A percentile compares a stretch with the other conserved stretches of the same genome.
phyloP scores from a whole-genome alignment of 2,888 invertebrate genomes.

The Embidobia sp. region DNA sequence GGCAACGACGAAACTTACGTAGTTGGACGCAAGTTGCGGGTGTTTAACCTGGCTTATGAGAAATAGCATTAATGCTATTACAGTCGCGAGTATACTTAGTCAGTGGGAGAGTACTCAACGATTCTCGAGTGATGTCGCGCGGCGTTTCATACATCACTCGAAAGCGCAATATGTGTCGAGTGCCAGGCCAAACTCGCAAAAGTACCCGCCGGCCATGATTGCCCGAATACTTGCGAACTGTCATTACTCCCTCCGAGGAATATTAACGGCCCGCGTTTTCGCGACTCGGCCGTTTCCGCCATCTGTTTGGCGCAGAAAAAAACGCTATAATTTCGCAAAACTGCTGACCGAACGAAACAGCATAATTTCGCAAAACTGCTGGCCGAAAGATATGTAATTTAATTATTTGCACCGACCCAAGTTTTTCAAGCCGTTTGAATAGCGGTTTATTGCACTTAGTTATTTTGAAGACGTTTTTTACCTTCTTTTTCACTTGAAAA shows the following conservation, averaged over 20 bases:
- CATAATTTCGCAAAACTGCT: too few species aligned
- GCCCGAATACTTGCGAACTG: conserved; percentile 34
- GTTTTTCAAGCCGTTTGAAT: too few species aligned
- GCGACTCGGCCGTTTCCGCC: too few species aligned
- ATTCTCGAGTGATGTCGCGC: conserved; percentile 15
- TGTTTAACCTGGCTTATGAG: conserved; percentile 54
- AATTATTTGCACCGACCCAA: too few species aligned
- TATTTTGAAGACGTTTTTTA: too few species aligned
- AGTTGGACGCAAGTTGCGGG: conserved; percentile 35
- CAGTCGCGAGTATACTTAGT: conserved; percentile 4
- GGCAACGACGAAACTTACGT: conserved; percentile 37
- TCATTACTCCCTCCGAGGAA: conserved; percentile 19
- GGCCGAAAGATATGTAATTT: too few species aligned
- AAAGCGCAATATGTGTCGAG: conserved; percentile 41
- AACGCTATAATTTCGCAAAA: too few species aligned
- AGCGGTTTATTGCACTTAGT: too few species aligned
- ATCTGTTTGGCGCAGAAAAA: too few species aligned
- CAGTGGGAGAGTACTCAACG: conserved; percentile 1
- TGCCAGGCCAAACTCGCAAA: conserved; percentile 10
- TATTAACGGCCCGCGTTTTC: background rate
- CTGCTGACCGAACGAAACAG: too few species aligned
- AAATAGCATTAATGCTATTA: conserved; percentile 48
- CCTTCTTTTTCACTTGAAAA: too few species aligned
- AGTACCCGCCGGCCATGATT: background rate
- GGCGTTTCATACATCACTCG: conserved; percentile 25